Conservation (phyloP, 2,797 vertebrate species). For the Xiphorhynchus erythropygius region DNA sequence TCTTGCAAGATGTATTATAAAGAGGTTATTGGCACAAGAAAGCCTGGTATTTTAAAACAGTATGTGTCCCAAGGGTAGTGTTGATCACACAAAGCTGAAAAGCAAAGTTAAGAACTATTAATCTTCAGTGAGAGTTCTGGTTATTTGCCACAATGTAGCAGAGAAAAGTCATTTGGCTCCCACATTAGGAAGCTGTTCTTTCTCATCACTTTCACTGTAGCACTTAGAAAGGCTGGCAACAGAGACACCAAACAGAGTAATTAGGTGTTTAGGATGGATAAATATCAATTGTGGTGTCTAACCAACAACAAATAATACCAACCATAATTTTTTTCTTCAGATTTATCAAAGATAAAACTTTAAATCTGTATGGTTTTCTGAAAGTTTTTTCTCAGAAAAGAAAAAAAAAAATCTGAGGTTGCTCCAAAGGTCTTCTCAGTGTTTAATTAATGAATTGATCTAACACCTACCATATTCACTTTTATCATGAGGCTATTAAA, state of each 20-base stretch:
- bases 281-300: neutral
- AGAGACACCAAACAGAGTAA: neutral
- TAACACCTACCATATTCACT: neutral
- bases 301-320: neutral
- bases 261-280: neutral
- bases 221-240: neutral
- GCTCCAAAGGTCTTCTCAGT: neutral
- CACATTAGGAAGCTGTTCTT: neutral
- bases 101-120: conserved; percentile 19
- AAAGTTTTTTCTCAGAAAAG: neutral
- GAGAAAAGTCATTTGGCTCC: neutral
- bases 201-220: neutral
- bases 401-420: neutral
- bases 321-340: neutral
- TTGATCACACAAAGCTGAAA: conserved; percentile 8
- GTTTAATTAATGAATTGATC: neutral
- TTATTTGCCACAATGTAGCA: neutral
- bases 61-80: neutral
- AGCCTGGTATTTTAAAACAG: neutral
- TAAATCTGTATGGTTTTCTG: neutral
- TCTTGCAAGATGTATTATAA: neutral
- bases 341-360: neutral
- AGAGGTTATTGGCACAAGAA: conserved; percentile 1
- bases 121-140: neutral
- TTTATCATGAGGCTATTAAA: neutral